Conservation (phyloP, 2,888 invertebrate species). For the Oligia latruncula region DNA sequence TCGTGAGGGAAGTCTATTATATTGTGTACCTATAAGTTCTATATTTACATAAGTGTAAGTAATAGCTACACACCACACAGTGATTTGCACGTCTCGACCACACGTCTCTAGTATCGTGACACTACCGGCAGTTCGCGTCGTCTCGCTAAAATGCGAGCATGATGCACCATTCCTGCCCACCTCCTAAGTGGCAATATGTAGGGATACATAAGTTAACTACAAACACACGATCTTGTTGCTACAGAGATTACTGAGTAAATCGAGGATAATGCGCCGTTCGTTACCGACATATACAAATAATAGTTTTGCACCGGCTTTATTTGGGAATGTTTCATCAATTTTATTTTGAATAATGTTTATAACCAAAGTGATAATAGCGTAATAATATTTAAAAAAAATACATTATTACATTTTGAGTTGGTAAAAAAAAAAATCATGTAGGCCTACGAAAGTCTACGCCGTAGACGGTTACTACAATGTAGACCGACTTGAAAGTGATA, state of each 20-base stretch:
- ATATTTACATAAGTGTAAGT: neutral
- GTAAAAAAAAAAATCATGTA: neutral
- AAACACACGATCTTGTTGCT: conserved; percentile 30
- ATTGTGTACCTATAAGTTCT: neutral
- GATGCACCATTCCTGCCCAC: conserved; percentile 31
- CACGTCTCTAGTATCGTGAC: conserved; percentile 64
- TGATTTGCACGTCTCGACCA: conserved; percentile 32
- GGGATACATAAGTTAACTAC: neutral
- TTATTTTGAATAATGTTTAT: neutral
- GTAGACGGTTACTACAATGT: conserved; percentile 21
- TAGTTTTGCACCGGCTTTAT: neutral
- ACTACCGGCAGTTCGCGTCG: conserved; percentile 68
- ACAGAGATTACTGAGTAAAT: conserved; percentile 7
- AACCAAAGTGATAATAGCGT: neutral
- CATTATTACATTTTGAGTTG: neutral
- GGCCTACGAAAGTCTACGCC: conserved; percentile 35
- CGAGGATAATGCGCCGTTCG: neutral
- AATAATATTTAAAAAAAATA: neutral
- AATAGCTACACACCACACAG: neutral
- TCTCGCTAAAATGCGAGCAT: conserved; percentile 66
- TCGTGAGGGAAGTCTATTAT: neutral
- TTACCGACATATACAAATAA: neutral
- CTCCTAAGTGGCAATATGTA: conserved; percentile 12
- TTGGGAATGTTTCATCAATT: neutral
- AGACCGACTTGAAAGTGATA: neutral